A percentile compares a stretch with the other conserved stretches of the same genome.
phyloP scores from a whole-genome alignment of 2,888 invertebrate genomes.

The Drosophila conformis region DNA sequence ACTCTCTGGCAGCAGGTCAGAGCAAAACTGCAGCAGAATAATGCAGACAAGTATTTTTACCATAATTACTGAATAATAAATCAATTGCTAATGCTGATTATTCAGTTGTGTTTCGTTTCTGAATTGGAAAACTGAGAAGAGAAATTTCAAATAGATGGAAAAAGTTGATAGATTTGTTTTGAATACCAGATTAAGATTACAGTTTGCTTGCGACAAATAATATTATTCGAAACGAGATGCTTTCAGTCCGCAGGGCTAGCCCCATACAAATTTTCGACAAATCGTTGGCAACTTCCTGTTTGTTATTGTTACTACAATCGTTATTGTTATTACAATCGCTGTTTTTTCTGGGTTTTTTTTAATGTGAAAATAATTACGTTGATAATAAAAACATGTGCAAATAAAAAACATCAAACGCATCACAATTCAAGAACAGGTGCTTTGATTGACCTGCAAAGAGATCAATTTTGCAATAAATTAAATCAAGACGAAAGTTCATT shows the following conservation, averaged over 20 bases:
- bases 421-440: neutral
- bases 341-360: constrained; percentile 4
- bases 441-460: neutral
- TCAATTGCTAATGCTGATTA: neutral
- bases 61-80: neutral
- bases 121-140: neutral
- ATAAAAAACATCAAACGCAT: neutral
- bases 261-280: neutral
- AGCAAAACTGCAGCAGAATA: neutral
- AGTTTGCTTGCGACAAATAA: constrained; percentile 1
- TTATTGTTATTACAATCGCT: too few species aligned
- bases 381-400: constrained; percentile 6
- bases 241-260: neutral
- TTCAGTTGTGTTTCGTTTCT: neutral
- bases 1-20: neutral
- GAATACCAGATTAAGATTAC: neutral
- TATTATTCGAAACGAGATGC: constrained; percentile 4
- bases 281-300: constrained; percentile 13
- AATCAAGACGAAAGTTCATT: constrained; percentile 45
- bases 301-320: too few species aligned
- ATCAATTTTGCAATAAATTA: constrained; percentile 10
- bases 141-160: neutral
- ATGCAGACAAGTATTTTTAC: neutral
- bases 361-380: constrained; percentile 4
- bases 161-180: neutral